phyloP scores from a whole-genome alignment of 2,888 invertebrate species.

The Teleiodes luculella region DNA sequence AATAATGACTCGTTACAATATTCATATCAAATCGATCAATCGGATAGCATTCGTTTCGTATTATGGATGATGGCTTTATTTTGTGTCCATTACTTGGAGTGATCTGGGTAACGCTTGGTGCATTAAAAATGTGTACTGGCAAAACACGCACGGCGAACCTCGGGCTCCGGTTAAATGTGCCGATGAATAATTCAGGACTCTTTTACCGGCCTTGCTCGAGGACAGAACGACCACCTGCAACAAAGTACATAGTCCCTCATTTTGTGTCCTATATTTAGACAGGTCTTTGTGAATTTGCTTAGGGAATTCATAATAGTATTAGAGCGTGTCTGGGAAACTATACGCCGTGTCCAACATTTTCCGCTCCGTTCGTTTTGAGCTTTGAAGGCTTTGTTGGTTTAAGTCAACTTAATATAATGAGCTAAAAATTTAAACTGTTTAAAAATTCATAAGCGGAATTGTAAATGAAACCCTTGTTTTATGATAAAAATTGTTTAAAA shows the following conservation, averaged over 20 bases:
- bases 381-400: background rate
- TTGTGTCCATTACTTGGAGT: constrained; percentile 12
- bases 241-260: constrained; percentile 66
- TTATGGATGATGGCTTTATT: constrained; percentile 12
- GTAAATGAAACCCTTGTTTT: too few species aligned
- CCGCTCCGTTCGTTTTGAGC: background rate
- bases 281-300: constrained; percentile 25
- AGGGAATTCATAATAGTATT: constrained; percentile 36
- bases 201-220: constrained; percentile 57
- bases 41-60: constrained; percentile 10
- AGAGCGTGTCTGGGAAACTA: constrained; percentile 3
- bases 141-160: constrained; percentile 36
- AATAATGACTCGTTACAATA: background rate
- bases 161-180: constrained; percentile 63
- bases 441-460: too few species aligned
- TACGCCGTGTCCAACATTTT: background rate
- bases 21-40: constrained; percentile 18
- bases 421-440: too few species aligned
- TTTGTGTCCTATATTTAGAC: constrained; percentile 50
- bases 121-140: constrained; percentile 41
- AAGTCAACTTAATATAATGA: background rate
- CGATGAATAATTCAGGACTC: constrained; percentile 72
- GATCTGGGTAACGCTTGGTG: constrained; percentile 40
- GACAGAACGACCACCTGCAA: constrained; percentile 65
- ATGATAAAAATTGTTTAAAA: too few species aligned